Evolutionary conservation across 1,140 invertebrate species (phyloP).

Genomic region (Zaprionus inermis): DNA sequence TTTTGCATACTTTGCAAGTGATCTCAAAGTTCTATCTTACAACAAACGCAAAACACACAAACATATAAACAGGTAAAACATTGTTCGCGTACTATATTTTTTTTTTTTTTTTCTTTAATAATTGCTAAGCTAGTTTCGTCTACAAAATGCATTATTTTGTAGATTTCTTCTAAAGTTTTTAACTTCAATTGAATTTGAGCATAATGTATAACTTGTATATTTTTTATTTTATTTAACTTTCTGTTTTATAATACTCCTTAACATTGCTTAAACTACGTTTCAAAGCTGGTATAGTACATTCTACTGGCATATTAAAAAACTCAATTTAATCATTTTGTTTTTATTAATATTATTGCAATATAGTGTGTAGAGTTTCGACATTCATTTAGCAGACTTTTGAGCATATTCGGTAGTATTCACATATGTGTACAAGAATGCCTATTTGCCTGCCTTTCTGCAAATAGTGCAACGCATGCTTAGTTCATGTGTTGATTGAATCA

Average conservation of each 20-base stretch:
- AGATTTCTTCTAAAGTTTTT: not conserved
- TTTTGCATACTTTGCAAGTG: conserved; percentile 7
- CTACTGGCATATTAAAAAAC: too few species aligned
- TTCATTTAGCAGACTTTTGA: not conserved
- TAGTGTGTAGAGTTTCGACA: not conserved
- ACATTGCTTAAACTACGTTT: too few species aligned
- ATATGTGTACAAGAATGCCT: not conserved
- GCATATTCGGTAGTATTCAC: too few species aligned
- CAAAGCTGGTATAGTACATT: too few species aligned
- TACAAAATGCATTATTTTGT: not conserved
- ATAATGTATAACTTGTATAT: not conserved
- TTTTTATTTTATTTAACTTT: not conserved
- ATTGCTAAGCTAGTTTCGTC: not conserved
- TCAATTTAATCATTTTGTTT: too few species aligned
- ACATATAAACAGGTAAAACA: conserved; percentile 31
- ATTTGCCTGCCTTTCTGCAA: not conserved
- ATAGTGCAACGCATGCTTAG: not conserved
- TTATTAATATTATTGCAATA: too few species aligned
- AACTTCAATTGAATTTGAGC: too few species aligned
- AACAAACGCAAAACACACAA: not conserved
- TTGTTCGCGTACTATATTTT: not conserved
- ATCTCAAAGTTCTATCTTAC: conserved; percentile 5
- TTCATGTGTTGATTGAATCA: not conserved
- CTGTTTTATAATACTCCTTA: not conserved
- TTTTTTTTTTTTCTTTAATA: not conserved